phyloP scores from a whole-genome alignment of 2,888 invertebrate genomes.

The Chironomus tentans region DNA sequence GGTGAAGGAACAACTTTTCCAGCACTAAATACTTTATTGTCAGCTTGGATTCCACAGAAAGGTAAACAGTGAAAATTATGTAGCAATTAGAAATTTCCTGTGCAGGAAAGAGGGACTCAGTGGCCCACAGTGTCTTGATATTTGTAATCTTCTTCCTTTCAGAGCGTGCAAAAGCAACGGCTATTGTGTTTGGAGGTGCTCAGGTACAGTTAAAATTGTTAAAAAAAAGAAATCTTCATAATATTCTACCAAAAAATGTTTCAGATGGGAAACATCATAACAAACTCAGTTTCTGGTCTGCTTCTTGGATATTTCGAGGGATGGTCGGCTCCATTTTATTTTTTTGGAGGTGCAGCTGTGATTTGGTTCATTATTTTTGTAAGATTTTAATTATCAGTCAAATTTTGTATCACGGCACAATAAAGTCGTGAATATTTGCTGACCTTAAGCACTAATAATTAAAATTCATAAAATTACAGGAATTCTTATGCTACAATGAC shows the following conservation, averaged over 20 bases:
- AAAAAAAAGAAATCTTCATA: too few relatives aligned
- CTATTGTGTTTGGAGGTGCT: conserved; percentile 62
- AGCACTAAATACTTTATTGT: conserved; percentile 62
- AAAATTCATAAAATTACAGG: conserved; percentile 34
- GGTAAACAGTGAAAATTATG: too few relatives aligned
- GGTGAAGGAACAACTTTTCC: conserved; percentile 70
- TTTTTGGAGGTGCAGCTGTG: conserved; percentile 57
- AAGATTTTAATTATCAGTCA: too few relatives aligned
- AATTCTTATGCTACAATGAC: conserved; percentile 48
- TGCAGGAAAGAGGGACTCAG: too few relatives aligned
- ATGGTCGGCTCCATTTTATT: conserved; percentile 63
- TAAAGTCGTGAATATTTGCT: too few relatives aligned
- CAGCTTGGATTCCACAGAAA: conserved; percentile 62
- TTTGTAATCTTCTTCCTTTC: too few relatives aligned
- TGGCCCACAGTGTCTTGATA: too few relatives aligned
- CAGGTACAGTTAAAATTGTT: conserved; percentile 37
- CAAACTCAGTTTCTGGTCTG: conserved; percentile 52
- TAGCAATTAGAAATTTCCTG: too few relatives aligned
- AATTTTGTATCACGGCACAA: too few relatives aligned
- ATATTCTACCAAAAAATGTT: too few relatives aligned
- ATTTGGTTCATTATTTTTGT: conserved; percentile 57
- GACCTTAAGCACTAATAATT: too few relatives aligned
- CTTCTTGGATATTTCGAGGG: conserved; percentile 53
- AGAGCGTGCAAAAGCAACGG: conserved; percentile 60
- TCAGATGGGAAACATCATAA: conserved; percentile 42